A percentile compares a stretch with the other conserved stretches of the same genome.
These are phyloP conservation scores for Scyliorhinus canicula DNA, from an alignment of 2,797 vertebrate species.

Conservation along the genomic window DNA sequence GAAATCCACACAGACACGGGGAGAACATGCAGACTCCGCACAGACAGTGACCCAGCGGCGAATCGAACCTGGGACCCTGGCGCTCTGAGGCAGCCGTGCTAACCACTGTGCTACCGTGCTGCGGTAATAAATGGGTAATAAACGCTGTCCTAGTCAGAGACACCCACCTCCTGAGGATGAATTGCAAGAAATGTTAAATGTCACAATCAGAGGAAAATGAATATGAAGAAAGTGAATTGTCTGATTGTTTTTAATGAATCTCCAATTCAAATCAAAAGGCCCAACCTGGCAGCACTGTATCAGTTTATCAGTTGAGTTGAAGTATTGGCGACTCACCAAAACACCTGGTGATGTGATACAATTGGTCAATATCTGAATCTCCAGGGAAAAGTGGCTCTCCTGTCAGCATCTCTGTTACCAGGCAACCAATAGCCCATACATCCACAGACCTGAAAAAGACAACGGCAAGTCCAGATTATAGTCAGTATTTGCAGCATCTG, in stretches of 20 bases:
- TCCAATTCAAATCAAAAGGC: neutral
- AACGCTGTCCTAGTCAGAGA: neutral
- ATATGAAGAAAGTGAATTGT: neutral
- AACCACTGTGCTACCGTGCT: too few species aligned
- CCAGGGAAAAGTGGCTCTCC: conserved; percentile 79
- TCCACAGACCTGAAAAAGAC: conserved; percentile 70
- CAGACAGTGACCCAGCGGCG: too few species aligned
- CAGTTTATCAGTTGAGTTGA: neutral
- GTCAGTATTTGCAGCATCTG: neutral
- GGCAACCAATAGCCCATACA: conserved; percentile 78
- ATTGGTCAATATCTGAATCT: conserved; percentile 84
- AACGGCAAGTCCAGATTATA: neutral
- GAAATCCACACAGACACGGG: too few species aligned
- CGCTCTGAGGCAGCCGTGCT: too few species aligned
- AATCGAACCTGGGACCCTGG: too few species aligned
- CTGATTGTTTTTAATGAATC: neutral
- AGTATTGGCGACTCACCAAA: conserved; percentile 64
- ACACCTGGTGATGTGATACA: conserved; percentile 74
- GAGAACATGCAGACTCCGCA: too few species aligned
- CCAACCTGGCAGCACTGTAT: neutral
- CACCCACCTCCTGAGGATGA: neutral
- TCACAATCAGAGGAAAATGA: neutral
- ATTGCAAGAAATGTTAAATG: neutral
- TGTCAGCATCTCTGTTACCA: conserved; percentile 78
- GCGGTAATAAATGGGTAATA: neutral